Evolutionary conservation across 2,888 invertebrate genomes (phyloP), one percentile per base, ranked within the genome.

Genomic region (Polyommatus iphigenia): DNA sequence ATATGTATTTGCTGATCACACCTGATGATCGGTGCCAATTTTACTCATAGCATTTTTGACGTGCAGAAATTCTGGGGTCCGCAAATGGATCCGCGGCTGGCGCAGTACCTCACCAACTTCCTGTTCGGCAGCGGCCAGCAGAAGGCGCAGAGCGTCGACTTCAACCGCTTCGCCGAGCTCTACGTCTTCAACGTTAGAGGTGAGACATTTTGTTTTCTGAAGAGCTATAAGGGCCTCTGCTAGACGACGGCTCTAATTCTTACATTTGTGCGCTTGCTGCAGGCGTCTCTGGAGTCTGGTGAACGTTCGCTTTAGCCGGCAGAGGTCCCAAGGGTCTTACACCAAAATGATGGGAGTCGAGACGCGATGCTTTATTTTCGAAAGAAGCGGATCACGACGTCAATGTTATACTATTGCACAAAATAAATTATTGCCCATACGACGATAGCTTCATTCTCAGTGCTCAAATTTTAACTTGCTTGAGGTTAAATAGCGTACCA

Each of bases 111-210:
- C 54, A 95, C 95, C 41, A 96, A 96, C 87, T 96, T 95, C 86
- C 90, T 96, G 78, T 96, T 96, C 88, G 95, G 95, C 73, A 94
- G 93, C 24, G 95, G 95, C 0, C 87, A 91, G 59, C 85, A 92
- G 83, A 95, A 95, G 84, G 83, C 90, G 3, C 84, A 87, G 0
- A 92, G 94, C 0, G 95, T 95, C 2, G 95, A 95, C 82, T 94
- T 96, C 85, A 95, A 95, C 84, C 91, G 95, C 81, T 96, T 96
- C 85, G 96, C 96, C 0, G 96, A 96, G 85, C 90, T 96, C 2
- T 96, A 95, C 87, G 96, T 96, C 29, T 96, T 94, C 81, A 96
- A 96, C 87, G 96, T 96, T 46, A 94, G 96, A 88, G 96, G 96
- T 88, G 80, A 83, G 87, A 79, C 18, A 24, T 1, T 13, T 20